Conservation (phyloP, 1,140 invertebrate genomes). For the Pristionchus pacificus region DNA sequence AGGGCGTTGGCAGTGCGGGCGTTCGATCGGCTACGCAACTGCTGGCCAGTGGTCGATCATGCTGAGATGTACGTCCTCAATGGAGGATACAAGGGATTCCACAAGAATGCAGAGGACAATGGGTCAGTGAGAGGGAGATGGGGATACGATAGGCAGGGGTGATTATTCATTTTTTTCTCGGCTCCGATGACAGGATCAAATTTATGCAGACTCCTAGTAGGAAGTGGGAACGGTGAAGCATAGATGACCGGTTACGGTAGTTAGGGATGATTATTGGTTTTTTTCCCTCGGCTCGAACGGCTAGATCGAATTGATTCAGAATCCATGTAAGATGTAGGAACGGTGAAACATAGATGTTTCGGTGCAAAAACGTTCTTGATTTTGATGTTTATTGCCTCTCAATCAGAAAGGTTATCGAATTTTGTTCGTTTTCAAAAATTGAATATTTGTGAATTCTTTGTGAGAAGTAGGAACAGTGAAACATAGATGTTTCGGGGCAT, state of each 20-base stretch:
- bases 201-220: too few species aligned
- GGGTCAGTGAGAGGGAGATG: slow-evolving; percentile 1
- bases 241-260: background rate
- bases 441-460: too few species aligned
- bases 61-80: slow-evolving; percentile 89
- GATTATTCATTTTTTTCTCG: slow-evolving; percentile 1
- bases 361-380: background rate
- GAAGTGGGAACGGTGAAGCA: background rate
- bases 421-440: background rate
- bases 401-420: slow-evolving; percentile 1
- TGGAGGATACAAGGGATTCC: slow-evolving; percentile 89
- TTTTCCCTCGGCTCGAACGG: background rate
- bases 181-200: too few species aligned
- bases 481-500: background rate
- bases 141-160: slow-evolving; percentile 3
- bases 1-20: slow-evolving; percentile 78
- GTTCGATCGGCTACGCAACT: slow-evolving; percentile 75
- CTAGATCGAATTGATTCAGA: too few species aligned
- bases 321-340: background rate
- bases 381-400: background rate
- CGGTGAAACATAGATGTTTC: background rate
- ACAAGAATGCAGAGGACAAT: slow-evolving; percentile 8
- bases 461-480: background rate
- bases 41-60: slow-evolving; percentile 81
- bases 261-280: background rate